Evolutionary conservation across 2,888 invertebrate genomes (phyloP).

Genomic region (Heliconius sara): DNA sequence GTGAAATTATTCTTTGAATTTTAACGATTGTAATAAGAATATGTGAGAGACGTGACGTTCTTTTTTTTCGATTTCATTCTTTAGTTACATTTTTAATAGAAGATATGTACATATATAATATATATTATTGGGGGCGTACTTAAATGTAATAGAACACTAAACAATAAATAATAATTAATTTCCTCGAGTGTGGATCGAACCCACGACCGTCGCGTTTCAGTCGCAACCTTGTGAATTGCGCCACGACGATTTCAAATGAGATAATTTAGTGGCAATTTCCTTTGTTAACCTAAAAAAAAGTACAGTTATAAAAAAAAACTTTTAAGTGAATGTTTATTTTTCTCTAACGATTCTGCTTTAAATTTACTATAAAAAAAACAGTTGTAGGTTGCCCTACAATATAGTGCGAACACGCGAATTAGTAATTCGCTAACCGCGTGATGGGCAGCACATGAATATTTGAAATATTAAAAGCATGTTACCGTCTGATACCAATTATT

Average conservation of each 20-base stretch:
- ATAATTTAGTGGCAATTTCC: no score
- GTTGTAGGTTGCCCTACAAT: neutral
- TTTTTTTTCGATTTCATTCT: neutral
- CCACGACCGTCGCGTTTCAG: no score
- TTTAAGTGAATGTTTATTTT: neutral
- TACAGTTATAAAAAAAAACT: neutral
- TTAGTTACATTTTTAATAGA: neutral
- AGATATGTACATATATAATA: no score
- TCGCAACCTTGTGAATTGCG: no score
- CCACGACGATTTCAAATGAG: no score
- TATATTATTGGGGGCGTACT: no score
- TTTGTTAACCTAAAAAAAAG: neutral
- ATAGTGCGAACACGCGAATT: constrained; percentile 27
- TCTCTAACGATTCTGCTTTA: neutral
- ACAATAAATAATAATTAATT: no score
- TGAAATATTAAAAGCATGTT: constrained; percentile 15
- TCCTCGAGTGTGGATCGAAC: no score
- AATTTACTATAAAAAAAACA: neutral
- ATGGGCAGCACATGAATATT: constrained; percentile 9
- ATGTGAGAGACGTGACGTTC: neutral
- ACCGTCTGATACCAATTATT: neutral
- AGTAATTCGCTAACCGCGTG: constrained; percentile 25
- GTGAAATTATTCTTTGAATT: constrained; percentile 13
- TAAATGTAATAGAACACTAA: no score
- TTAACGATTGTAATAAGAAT: constrained; percentile 9